These are phyloP conservation scores for Characodon lateralis DNA, from an alignment of 2,797 vertebrate species.

Conservation along the genomic window DNA sequence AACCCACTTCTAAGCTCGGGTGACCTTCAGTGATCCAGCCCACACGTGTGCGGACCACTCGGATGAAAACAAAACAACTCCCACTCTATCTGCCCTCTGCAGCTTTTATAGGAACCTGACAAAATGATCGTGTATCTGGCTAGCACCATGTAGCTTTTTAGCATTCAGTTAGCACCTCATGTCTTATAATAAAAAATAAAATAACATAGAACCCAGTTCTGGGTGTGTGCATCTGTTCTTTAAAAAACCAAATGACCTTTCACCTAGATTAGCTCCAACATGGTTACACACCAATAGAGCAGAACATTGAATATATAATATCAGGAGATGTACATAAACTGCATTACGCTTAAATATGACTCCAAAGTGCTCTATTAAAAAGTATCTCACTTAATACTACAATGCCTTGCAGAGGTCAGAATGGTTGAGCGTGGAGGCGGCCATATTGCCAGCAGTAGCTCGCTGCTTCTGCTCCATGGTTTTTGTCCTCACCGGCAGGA, in stretches of 20 bases:
- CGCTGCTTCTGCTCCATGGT: constrained; percentile 37
- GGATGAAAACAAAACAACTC: constrained; percentile 65
- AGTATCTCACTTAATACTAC: constrained; percentile 15
- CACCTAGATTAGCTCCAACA: constrained; percentile 65
- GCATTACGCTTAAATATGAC: fast-evolving
- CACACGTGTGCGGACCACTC: constrained; percentile 56
- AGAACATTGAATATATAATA: not conserved
- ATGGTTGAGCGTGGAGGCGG: constrained; percentile 84
- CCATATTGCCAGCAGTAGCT: constrained; percentile 78
- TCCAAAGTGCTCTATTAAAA: fast-evolving
- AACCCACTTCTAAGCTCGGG: not conserved
- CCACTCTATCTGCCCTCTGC: not conserved
- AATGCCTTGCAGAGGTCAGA: constrained; percentile 84
- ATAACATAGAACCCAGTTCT: not conserved
- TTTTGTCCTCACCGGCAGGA: constrained; percentile 61
- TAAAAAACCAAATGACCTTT: constrained; percentile 71
- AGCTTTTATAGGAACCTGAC: not conserved
- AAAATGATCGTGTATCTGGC: not conserved
- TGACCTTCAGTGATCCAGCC: constrained; percentile 72
- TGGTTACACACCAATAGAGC: not conserved
- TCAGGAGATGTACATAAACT: fast-evolving
- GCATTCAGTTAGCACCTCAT: not conserved
- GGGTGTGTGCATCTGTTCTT: not conserved
- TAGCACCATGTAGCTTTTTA: not conserved
- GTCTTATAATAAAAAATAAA: not conserved